phyloP scores from a whole-genome alignment of 2,797 vertebrate genomes.

The Poeciliopsis paucimaculata region DNA sequence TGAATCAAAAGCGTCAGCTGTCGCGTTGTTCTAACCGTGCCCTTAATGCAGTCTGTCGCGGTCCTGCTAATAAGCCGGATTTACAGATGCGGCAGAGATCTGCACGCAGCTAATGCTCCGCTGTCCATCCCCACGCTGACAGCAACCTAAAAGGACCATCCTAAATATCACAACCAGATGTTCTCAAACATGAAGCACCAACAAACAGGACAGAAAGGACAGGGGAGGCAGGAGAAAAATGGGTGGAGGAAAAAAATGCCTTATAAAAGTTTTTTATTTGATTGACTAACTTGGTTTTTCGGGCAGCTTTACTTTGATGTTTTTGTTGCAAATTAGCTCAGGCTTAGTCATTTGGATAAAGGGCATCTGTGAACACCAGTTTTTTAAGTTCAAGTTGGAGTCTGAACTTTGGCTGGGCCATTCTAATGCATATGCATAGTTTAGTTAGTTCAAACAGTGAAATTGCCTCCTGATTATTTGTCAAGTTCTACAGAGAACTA shows the following conservation, averaged over 20 bases:
- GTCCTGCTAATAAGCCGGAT: conserved; percentile 73
- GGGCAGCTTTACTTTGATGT: not conserved
- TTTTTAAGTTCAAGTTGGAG: not conserved
- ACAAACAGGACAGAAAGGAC: conserved; percentile 66
- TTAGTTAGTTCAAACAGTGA: not conserved
- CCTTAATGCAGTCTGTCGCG: conserved; percentile 58
- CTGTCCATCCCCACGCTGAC: conserved; percentile 70
- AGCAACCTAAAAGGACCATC: conserved; percentile 75
- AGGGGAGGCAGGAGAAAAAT: conserved; percentile 52
- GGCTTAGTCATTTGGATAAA: not conserved
- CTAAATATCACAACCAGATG: conserved; percentile 77
- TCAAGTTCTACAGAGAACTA: not conserved
- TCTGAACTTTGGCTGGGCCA: not conserved
- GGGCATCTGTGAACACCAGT: not conserved
- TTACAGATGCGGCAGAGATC: conserved; percentile 70
- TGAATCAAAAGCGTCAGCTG: conserved; percentile 24
- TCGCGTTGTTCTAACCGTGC: conserved; percentile 47
- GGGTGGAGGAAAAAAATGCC: not conserved
- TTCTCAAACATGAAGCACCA: conserved; percentile 47
- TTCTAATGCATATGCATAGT: not conserved
- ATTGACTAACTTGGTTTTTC: not conserved
- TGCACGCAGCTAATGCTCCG: conserved; percentile 67
- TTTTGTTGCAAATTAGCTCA: not conserved
- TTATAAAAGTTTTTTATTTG: not conserved
- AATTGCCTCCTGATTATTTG: not conserved